Conservation (phyloP, 30 jellyfish, hydroid and myxozoan genomes). For the Rhopilema esculentum region DNA sequence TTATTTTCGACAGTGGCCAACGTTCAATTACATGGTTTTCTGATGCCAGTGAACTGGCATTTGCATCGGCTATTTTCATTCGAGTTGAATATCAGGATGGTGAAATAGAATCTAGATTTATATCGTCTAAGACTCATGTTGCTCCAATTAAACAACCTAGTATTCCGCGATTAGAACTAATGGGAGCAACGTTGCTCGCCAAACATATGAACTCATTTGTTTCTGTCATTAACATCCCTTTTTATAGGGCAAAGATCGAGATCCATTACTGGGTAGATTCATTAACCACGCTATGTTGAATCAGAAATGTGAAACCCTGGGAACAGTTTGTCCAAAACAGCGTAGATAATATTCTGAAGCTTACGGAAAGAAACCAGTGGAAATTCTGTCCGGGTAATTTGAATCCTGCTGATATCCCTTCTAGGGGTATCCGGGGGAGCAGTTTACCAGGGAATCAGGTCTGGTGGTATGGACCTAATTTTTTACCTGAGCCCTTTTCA, state of each 20-base stretch:
- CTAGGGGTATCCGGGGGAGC: background rate
- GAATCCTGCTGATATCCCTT: conserved; percentile 4
- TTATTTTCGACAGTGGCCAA: conserved; percentile 16
- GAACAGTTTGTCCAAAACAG: conserved; percentile 17
- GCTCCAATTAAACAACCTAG: conserved; percentile 36
- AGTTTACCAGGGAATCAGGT: background rate
- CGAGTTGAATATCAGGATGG: conserved; percentile 17
- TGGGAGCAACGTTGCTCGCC: conserved; percentile 37
- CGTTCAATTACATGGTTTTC: conserved; percentile 37
- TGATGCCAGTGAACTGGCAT: conserved; percentile 57
- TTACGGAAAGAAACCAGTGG: background rate
- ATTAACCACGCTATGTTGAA: conserved; percentile 7
- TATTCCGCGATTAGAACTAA: conserved; percentile 37
- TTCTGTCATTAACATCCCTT: background rate
- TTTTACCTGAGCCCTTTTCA: background rate
- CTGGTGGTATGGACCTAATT: conserved; percentile 10
- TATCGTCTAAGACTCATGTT: conserved; percentile 45
- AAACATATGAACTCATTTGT: conserved; percentile 8
- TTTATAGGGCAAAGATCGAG: background rate
- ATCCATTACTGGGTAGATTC: conserved; percentile 45
- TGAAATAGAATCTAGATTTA: conserved; percentile 9
- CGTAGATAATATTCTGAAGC: background rate
- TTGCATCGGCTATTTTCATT: conserved; percentile 24
- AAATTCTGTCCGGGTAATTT: background rate
- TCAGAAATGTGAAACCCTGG: background rate